Evolutionary conservation across 2,797 vertebrate genomes (phyloP), one percentile per base, ranked within the genome.

Genomic region (Pagetopsis macropterus): DNA sequence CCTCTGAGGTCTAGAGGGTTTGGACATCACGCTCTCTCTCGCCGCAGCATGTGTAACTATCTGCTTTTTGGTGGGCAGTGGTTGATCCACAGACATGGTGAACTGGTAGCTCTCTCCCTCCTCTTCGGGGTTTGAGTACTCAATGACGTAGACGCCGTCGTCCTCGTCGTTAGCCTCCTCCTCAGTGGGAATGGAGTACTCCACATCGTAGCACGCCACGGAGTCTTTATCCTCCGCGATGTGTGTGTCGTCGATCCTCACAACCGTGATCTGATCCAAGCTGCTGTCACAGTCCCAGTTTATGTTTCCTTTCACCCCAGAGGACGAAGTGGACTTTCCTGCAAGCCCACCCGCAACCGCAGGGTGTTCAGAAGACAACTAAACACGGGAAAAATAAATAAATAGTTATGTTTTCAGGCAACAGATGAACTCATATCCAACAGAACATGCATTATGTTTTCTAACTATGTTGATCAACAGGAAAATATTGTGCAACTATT

Each of bases 91-190:
- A 0, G 81, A 78, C 82, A 90, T 83, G 0, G 46, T 88, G 46
- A 89, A 87, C 67, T 83, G 75, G 71, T 86, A 89, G 54, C 84
- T 84, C 46, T 85, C 81, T 6, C 85, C 87, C 2, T 87, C 85
- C 72, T 87, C 87, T 50, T 88, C 85, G 0, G 84, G 81, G 14
- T 90, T 87, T 1, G 88, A 87, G 17, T 87, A 87, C 54, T 88
- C 87, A 0, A 90, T 84, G 1, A 86, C 81, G 2, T 74, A 90
- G 3, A 88, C 79, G 0, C 68, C 5, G 0, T 86, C 83, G 3
- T 87, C 87, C 14, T 83, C 81, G 0, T 1, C 71, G 11, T 0
- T 45, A 0, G 1, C 46, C 33, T 49, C 79, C 2, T 45, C 84
- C 49, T 64, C 72, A 0, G 5, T 14, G 0, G 82, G 82, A 13